A percentile compares a stretch with the other conserved stretches of the same genome.
Conservation (phyloP, 2,797 vertebrate genomes). For the Rallus crepitans region DNA sequence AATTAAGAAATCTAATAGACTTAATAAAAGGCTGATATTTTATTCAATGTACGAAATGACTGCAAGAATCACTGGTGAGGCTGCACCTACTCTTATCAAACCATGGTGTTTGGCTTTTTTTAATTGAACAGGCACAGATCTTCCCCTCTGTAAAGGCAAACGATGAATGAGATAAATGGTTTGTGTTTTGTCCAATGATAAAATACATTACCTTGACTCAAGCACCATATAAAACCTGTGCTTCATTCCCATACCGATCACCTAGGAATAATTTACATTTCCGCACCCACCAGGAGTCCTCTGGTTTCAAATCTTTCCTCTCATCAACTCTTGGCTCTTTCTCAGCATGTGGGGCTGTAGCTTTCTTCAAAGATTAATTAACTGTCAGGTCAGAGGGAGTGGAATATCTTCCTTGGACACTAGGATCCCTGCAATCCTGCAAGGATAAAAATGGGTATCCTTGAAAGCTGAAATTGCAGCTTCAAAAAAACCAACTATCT, state of each 20-base stretch:
- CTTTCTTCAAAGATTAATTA: conserved; percentile 39
- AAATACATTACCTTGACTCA: background rate
- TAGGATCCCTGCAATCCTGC: background rate
- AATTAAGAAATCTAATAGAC: conserved; percentile 71
- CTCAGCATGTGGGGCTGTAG: background rate
- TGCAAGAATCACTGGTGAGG: background rate
- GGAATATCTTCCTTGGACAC: background rate
- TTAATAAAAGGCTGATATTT: conserved; percentile 64
- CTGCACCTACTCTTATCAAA: background rate
- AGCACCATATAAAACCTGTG: background rate
- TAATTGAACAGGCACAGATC: background rate
- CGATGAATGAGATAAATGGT: background rate
- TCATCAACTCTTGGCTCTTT: background rate
- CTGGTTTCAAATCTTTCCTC: background rate
- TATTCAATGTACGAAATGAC: conserved; percentile 1
- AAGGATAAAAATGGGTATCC: background rate
- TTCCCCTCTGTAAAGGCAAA: background rate
- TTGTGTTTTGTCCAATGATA: background rate
- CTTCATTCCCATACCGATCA: background rate
- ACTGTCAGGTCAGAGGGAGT: background rate
- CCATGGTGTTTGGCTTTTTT: background rate
- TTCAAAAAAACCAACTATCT: background rate
- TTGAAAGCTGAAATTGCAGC: conserved; percentile 15
- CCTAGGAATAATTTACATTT: background rate
- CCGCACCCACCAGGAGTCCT: background rate